Evolutionary conservation across 2,797 vertebrate species (phyloP).

Genomic region (Meda fulgida): DNA sequence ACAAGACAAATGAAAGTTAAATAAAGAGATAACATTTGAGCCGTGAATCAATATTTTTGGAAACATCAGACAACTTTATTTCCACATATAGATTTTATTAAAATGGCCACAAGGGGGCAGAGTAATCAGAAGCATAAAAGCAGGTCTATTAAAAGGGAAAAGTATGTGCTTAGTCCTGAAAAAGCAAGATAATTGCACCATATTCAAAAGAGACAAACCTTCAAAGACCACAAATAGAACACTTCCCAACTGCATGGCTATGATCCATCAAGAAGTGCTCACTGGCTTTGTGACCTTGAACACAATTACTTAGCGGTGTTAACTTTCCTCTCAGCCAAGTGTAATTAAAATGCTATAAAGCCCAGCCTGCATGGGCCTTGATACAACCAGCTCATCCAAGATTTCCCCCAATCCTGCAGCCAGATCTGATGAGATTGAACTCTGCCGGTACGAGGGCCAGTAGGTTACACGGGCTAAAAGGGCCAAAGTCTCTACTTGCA

Average conservation of each 20-base stretch:
- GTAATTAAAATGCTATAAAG: conserved; percentile 76
- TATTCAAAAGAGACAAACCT: conserved; percentile 38
- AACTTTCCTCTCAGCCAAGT: conserved; percentile 69
- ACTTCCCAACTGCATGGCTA: neutral
- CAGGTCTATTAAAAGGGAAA: neutral
- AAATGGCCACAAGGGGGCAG: conserved; percentile 10
- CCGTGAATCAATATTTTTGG: too few relatives aligned
- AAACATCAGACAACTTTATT: neutral
- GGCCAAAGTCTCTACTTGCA: neutral
- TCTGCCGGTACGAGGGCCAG: conserved; percentile 19
- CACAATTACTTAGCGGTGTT: conserved; percentile 51
- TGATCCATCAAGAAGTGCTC: conserved; percentile 43
- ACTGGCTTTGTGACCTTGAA: conserved; percentile 19
- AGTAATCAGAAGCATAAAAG: conserved; percentile 1
- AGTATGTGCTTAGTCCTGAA: neutral
- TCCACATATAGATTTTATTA: neutral
- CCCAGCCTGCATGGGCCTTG: conserved; percentile 53
- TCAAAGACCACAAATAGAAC: conserved; percentile 18
- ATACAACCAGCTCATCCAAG: conserved; percentile 47
- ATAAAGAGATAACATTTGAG: neutral
- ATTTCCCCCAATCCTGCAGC: conserved; percentile 31
- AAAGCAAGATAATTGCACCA: conserved; percentile 4
- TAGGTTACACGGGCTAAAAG: conserved; percentile 7
- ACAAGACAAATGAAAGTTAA: conserved; percentile 27
- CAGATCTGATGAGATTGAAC: conserved; percentile 48